Base-by-base conservation (phyloP, 1,140 invertebrate species). In the Drosophila willistoni region DNA sequence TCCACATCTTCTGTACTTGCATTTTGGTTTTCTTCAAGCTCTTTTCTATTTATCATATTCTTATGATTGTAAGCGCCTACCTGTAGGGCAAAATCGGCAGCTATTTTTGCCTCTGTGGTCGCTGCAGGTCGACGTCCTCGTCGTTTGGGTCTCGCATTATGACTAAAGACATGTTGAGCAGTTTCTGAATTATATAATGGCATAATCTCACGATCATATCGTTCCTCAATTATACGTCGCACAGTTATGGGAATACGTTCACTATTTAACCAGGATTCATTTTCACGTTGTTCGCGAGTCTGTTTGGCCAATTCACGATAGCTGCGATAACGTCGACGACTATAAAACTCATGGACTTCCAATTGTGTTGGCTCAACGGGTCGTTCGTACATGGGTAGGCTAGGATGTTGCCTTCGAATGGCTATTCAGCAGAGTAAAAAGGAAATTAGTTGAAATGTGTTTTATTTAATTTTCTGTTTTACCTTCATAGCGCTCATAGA, bases 401-500 rank as follows among this genome's bases (percentile, higher is more conserved):
- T 69, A 0, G 73, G 60, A 13, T 76, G 73, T 9, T 33, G 1
- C 2, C 5, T 12, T 0, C 73, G 72, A 3, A 64, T 54, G 14
- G 64, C 73, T 76, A 0, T 7, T 7, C 7, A 51, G 14, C 12
- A 36, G 19, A 3, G 29, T 1, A 19, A 9, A 13, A 39, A 4
- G 3, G 3, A 39, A 13, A 47, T 47, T 19, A 51, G 19, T 51
- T 3, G 9, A 51, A 19, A 51, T 10, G 2, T 22, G 7, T 44
- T 17, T 33, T 17, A 0, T 25, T 5, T 4, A 22, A 25, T 13
- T 14, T 36, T 29, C 10, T 10, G 34, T 54, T 36, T 44, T 19
- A 76, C 73, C 71, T 59, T 76, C 73, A 29, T 76, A 69, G 2
- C 59, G 59, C 0, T 76, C 73, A 29, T 76, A 75, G 7, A 75